Percentiles rank a stretch among this genome's conserved stretches.
phyloP scores from a whole-genome alignment of 92 coral and sea anemone species.

The Paramuricea clavata region DNA sequence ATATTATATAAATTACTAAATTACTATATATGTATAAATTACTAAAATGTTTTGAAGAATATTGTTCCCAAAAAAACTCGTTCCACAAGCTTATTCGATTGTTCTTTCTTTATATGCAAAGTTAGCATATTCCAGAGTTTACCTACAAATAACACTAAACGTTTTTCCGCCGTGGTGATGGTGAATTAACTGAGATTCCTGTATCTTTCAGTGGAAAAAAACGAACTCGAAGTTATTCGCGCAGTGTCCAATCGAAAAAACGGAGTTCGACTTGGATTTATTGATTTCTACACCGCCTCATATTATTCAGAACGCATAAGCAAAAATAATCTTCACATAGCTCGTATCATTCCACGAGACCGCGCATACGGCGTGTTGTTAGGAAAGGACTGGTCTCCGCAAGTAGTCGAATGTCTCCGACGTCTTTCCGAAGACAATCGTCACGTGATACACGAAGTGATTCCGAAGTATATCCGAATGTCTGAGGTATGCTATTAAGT shows the following conservation, averaged over 20 bases:
- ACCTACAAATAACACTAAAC: too few relatives aligned
- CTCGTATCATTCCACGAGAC: conserved; percentile 72
- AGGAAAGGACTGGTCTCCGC: conserved; percentile 66
- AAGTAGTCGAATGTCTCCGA: conserved; percentile 66
- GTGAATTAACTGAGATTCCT: too few relatives aligned
- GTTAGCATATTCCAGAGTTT: too few relatives aligned
- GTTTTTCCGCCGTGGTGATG: too few relatives aligned
- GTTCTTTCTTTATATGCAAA: too few relatives aligned
- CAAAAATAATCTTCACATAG: conserved; percentile 70
- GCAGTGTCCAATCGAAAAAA: conserved; percentile 72
- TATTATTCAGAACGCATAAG: conserved; percentile 67
- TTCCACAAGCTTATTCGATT: too few relatives aligned
- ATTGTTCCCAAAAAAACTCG: too few relatives aligned
- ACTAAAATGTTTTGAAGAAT: too few relatives aligned
- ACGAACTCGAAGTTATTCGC: conserved; percentile 51
- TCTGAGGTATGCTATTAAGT: conserved; percentile 79
- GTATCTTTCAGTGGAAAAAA: conserved; percentile 19
- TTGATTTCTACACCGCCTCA: conserved; percentile 81
- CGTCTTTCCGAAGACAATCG: conserved; percentile 63
- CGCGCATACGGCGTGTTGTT: conserved; percentile 79
- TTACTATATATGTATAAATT: too few relatives aligned
- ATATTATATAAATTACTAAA: too few relatives aligned
- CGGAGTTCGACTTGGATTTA: conserved; percentile 79
- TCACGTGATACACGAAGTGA: conserved; percentile 69
- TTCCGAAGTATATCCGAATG: conserved; percentile 71